A percentile compares a stretch with the other conserved stretches of the same genome.
Evolutionary conservation across 2,797 vertebrate species (phyloP).

Genomic region (Parauchenoglanis ngamensis): DNA sequence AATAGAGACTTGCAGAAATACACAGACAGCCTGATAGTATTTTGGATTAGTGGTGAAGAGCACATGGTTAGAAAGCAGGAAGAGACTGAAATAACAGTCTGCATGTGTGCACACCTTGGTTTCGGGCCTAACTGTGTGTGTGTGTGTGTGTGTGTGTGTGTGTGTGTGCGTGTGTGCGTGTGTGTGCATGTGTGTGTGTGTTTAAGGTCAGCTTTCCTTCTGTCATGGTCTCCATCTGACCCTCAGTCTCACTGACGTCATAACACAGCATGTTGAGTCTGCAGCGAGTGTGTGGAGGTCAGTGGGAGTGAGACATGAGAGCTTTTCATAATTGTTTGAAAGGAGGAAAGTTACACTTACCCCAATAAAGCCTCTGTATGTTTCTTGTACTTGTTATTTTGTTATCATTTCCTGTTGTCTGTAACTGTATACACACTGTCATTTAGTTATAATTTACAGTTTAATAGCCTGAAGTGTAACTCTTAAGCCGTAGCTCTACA

Average conservation of each 20-base stretch:
- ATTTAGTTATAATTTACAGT: conserved; percentile 15
- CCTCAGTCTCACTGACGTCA: conserved; percentile 41
- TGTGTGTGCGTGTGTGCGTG: conserved; percentile 23
- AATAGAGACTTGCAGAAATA: background rate
- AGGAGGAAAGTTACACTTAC: background rate
- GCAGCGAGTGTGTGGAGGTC: conserved; percentile 49
- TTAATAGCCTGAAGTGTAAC: conserved; percentile 19
- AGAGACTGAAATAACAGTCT: conserved; percentile 47
- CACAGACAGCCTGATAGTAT: background rate
- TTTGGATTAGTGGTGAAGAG: conserved; percentile 22
- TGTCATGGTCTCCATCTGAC: conserved; percentile 44
- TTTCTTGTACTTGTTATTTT: conserved; percentile 24
- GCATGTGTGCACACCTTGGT: conserved; percentile 28
- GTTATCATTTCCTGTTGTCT: background rate
- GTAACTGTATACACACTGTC: background rate
- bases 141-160: conserved; percentile 35
- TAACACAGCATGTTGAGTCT: conserved; percentile 61
- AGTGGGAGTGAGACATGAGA: conserved; percentile 22
- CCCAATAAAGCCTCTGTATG: background rate
- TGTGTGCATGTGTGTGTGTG: conserved; percentile 18
- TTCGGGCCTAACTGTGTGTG: conserved; percentile 21
- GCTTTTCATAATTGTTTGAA: conserved; percentile 23
- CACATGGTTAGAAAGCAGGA: conserved; percentile 35
- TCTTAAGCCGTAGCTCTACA: background rate
- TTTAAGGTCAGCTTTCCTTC: conserved; percentile 46